These are phyloP conservation scores for Xiphias gladius DNA, from an alignment of 2,113 vertebrate species.

Conservation along the genomic window DNA sequence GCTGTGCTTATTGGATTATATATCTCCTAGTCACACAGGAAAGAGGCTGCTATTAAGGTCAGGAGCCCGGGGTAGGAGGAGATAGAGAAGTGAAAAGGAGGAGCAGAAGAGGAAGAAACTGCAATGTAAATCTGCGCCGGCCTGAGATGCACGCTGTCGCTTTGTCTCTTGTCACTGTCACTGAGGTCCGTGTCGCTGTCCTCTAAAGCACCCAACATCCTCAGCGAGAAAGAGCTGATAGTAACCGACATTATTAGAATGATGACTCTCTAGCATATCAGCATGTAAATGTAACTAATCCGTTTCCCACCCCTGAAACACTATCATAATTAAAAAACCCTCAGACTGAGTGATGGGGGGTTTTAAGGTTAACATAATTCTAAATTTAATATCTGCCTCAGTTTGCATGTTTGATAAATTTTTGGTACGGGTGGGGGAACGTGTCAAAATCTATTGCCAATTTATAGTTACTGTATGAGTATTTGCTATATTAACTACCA, in stretches of 20 bases:
- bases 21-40: conserved; percentile 47
- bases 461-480: background rate
- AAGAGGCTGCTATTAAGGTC: conserved; percentile 66
- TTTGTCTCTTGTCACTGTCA: conserved; percentile 56
- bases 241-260: conserved; percentile 54
- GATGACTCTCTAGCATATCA: conserved; percentile 29
- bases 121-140: conserved; percentile 12
- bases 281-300: conserved; percentile 55
- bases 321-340: conserved; percentile 37
- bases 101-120: conserved; percentile 26
- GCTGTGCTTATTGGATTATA: conserved; percentile 62
- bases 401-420: background rate
- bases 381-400: background rate
- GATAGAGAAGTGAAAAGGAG: conserved; percentile 41
- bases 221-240: conserved; percentile 28
- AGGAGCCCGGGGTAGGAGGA: background rate
- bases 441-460: conserved; percentile 11
- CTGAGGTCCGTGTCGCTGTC: background rate
- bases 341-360: background rate
- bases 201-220: conserved; percentile 6
- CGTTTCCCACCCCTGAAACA: conserved; percentile 28
- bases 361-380: conserved; percentile 35
- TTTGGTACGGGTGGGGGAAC: background rate
- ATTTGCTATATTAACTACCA: background rate
- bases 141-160: conserved; percentile 47